Evolutionary conservation across 2,797 vertebrate species (phyloP), one percentile per base, ranked within the genome.

Genomic region (Xenops minutus): DNA sequence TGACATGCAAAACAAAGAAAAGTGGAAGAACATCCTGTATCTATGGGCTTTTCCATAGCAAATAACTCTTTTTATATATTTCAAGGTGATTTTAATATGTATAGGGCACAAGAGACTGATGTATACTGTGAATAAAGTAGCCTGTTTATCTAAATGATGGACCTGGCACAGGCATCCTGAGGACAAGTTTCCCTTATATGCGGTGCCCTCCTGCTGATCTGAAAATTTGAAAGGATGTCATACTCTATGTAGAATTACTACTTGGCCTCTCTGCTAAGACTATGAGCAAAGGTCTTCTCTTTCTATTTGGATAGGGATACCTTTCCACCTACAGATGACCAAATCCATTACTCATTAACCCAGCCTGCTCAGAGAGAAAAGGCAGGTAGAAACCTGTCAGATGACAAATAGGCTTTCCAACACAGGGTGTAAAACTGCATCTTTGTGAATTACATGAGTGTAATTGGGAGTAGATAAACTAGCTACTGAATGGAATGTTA

Each of bases 31-130:
- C 13, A 48, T 48, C 46, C 23, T 48, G 46, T 14, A 63, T 17
- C 22, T 48, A 2, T 21, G 8, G 46, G 21, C 9, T 92, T 92
- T 84, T 72, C 56, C 59, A 69, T n/a, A 74, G 61, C n/a, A 41
- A 34, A 37, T 30, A 54, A 26, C 14, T 52, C 24, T 44, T 20
- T 48, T 13, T 46, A 78, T 78, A 9, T 46, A 61, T 68, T 72
- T 95, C 46, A 88, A 91, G 37, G 36, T 71, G 34, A 79, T 92
- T 91, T 79, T 66, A 94, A 54, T 77, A 74, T 15, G 7, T 14
- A 46, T 24, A 18, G 49, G 23, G 52, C 89, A 58, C 3, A 2
- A 79, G 32, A 68, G 55, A 59, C 32, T 32, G n/a, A 55, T 51
- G 59, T 30, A 52, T 39, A 9, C 12, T 21, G 30, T 36, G 41